Evolutionary conservation across 2,888 invertebrate species (phyloP), one percentile per base, ranked within the genome.

Genomic region (Drosophila robusta): DNA sequence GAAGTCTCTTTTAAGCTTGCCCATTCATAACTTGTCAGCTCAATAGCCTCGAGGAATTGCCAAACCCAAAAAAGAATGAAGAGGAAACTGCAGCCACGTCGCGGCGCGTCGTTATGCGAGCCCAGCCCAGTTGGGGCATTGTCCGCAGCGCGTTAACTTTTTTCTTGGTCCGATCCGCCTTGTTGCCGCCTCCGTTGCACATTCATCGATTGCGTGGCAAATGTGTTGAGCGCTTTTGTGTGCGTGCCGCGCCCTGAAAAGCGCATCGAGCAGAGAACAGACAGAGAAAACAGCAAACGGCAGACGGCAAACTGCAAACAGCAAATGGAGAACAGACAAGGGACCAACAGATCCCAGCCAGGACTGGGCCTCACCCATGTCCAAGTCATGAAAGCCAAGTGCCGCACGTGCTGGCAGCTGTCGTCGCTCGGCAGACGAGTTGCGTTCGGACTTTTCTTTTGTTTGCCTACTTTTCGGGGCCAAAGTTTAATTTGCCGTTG

Each of bases 241-340:
- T 63, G 74, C 79, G 86, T 78, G 85, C 65, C 55, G 55, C 62
- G 57, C 56, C 54, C 69, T 16, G 32, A 44, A 65, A 61, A 32
- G 73, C 54, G 60, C 57, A 60, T 75, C 46, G 56, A 45, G 24
- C 11, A 12, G 12, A 34, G 12, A 12, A 34, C 11, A 32, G 32
- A 32, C 32, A 32, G 32, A 32, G 32, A 9, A 32, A 18, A 18
- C 2, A 18, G 18, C 1, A 18, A 18, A 18, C 18, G 2, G 18
- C 18, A 18, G 46, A 29, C 4, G 6, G 18, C 42, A n/a, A 38
- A 12, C 18, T 9, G 16, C 39, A 18, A 14, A 39, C 36, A 38
- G 38, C 38, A 29, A 24, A 39, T 29, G 29, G 29, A 29, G 9
- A 29, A 9, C 26, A 22, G 49, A 49, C 32, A 50, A 18, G 44